Percentiles rank a stretch among this genome's conserved stretches.
phyloP scores from a whole-genome alignment of 2,888 invertebrate species.

The Timandra comae region DNA sequence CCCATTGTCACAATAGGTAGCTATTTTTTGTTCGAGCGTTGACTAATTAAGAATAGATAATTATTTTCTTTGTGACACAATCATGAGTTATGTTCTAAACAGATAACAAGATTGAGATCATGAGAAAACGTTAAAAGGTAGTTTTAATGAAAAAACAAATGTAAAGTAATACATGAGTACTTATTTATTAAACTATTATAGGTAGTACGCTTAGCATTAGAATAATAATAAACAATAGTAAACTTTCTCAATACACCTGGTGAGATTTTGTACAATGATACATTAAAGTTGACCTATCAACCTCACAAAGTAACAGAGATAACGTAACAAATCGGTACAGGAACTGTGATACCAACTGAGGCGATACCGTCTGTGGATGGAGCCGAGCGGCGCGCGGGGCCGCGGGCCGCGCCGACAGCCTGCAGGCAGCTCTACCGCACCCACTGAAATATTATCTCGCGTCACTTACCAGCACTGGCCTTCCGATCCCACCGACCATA shows the following conservation, averaged over 20 bases:
- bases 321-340: constrained; percentile 68
- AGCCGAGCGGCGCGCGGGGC: constrained; percentile 8
- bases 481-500: constrained; percentile 55
- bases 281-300: constrained; percentile 65
- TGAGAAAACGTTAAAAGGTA: no score
- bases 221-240: neutral
- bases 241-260: constrained; percentile 19
- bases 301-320: constrained; percentile 66
- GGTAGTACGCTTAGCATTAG: no score
- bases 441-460: constrained; percentile 64
- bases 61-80: no score
- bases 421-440: constrained; percentile 28
- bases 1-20: no score
- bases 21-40: no score
- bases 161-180: no score
- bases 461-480: constrained; percentile 58
- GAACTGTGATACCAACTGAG: constrained; percentile 56
- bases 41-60: no score
- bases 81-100: no score
- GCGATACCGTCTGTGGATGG: constrained; percentile 43
- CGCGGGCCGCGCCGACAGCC: constrained; percentile 25
- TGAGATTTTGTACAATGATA: constrained; percentile 44
- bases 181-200: no score
- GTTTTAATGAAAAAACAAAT: no score
- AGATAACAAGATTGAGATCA: no score